Percentiles rank a stretch among this genome's conserved stretches.
Evolutionary conservation across 2,797 vertebrate genomes (phyloP).

Genomic region (Chromobotia macracanthus): DNA sequence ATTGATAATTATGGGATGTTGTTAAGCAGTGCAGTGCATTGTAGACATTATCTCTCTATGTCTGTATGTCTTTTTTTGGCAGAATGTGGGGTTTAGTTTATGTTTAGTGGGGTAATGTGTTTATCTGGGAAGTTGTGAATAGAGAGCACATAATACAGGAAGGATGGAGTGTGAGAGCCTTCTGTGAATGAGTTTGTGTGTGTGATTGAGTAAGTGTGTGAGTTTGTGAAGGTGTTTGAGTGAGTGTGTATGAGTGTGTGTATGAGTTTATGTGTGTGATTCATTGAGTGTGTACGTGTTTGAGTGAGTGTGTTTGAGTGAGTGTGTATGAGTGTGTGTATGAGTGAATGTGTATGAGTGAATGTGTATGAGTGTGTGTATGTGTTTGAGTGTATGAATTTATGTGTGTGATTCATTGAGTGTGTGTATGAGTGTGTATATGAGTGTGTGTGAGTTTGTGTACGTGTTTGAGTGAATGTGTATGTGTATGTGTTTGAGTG

Average conservation of each 20-base stretch:
- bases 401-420: too few species aligned
- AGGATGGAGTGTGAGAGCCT: background rate
- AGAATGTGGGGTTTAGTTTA: background rate
- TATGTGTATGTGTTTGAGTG: background rate
- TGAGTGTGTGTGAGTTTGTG: background rate
- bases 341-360: background rate
- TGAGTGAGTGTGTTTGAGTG: background rate
- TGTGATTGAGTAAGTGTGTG: background rate
- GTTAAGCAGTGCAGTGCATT: too few species aligned
- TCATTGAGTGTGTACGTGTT: too few species aligned
- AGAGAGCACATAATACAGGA: background rate
- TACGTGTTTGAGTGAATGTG: background rate
- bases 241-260: too few species aligned
- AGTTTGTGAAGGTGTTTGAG: too few species aligned
- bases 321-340: background rate
- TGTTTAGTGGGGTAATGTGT: too few species aligned
- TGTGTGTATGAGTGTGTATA: background rate
- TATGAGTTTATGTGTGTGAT: too few species aligned
- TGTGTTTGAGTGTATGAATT: background rate
- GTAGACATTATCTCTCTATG: too few species aligned
- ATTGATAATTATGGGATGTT: too few species aligned
- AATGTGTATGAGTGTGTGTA: background rate
- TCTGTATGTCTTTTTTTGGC: background rate
- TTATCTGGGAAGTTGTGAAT: background rate
- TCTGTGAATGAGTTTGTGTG: background rate